Percentiles rank a stretch among this genome's conserved stretches.
phyloP scores from a whole-genome alignment of 2,113 vertebrate genomes.

The Kryptolebias marmoratus region DNA sequence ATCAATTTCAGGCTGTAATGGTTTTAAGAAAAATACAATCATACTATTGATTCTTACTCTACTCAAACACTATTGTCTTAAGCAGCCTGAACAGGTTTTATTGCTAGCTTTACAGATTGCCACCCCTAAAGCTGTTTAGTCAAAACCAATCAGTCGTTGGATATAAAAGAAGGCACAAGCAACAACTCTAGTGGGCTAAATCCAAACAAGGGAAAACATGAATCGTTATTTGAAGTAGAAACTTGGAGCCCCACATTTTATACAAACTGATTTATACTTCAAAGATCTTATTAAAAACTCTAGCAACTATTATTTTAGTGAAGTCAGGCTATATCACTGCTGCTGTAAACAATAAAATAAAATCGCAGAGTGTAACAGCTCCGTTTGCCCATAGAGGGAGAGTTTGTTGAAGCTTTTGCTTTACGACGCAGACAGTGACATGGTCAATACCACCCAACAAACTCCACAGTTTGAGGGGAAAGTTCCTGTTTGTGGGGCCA shows the following conservation, averaged over 20 bases:
- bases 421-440: constrained; percentile 45
- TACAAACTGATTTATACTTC: constrained; percentile 31
- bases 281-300: constrained; percentile 51
- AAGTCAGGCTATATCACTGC: constrained; percentile 31
- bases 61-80: constrained; percentile 28
- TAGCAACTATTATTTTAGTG: constrained; percentile 48
- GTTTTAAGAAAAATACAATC: constrained; percentile 3
- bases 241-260: constrained; percentile 6
- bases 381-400: constrained; percentile 40
- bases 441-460: constrained; percentile 53
- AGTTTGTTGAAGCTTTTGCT: constrained; percentile 28
- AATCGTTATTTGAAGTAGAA: constrained; percentile 1
- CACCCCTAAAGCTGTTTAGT: constrained; percentile 23
- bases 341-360: constrained; percentile 24
- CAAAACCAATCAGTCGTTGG: constrained; percentile 15
- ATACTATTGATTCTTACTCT: background rate
- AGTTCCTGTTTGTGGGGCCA: constrained; percentile 50
- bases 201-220: background rate
- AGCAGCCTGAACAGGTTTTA: constrained; percentile 25
- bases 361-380: constrained; percentile 39
- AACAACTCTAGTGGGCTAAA: background rate
- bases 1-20: background rate
- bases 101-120: constrained; percentile 33
- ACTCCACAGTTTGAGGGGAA: constrained; percentile 49
- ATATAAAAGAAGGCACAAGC: constrained; percentile 7